Conservation (phyloP, 2,113 vertebrate genomes). For the Ptyas mucosa region DNA sequence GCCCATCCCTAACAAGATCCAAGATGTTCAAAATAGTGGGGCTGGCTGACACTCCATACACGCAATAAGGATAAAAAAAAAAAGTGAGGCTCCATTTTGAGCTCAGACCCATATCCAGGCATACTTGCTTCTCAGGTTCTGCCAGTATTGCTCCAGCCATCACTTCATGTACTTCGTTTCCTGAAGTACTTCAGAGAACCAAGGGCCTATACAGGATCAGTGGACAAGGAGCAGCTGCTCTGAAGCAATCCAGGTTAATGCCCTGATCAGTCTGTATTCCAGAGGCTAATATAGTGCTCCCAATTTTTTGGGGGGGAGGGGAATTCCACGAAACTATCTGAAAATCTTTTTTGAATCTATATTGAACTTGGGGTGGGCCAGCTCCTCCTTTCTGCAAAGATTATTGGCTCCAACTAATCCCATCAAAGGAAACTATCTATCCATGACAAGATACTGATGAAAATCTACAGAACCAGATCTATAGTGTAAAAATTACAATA, state of each 20-base stretch:
- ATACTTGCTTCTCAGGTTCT: background rate
- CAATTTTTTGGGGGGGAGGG: background rate
- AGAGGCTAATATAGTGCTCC: background rate
- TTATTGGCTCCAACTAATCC: background rate
- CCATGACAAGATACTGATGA: background rate
- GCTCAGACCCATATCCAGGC: background rate
- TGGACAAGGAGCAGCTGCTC: background rate
- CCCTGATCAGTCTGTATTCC: background rate
- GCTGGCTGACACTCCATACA: background rate
- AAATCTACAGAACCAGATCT: background rate
- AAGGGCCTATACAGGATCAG: background rate
- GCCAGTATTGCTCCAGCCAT: background rate
- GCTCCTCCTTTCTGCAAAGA: background rate
- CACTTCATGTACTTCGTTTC: background rate
- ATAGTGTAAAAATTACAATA: background rate
- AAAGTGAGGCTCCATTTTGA: background rate
- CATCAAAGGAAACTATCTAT: background rate
- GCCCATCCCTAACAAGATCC: background rate
- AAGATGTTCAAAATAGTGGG: background rate
- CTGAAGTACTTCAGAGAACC: background rate
- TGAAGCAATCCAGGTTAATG: background rate
- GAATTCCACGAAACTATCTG: background rate
- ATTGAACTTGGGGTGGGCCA: background rate
- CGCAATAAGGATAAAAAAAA: background rate
- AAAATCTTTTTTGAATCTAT: background rate